Evolutionary conservation across 2,797 vertebrate species (phyloP), one percentile per base, ranked within the genome.

Genomic region (Sebastes jordani): DNA sequence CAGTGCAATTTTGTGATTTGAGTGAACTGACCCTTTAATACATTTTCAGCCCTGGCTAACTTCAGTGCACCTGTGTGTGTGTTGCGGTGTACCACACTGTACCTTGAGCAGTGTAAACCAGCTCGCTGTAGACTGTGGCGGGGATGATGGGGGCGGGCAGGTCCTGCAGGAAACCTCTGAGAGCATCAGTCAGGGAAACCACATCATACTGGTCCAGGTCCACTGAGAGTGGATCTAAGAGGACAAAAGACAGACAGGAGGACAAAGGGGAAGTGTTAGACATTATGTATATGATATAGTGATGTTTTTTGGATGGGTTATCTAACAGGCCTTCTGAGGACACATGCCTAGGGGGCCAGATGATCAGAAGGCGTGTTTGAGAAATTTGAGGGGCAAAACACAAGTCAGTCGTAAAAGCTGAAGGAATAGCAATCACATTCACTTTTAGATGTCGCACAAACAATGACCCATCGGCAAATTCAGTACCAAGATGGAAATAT

Each of bases 41-140:
- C 14, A 4, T 32, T 25, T 25, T 23, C 3, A 38, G 23, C 13
- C 29, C 5, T 18, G 18, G 2, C 59, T 14, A n/a, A 7, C 38
- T 1, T 34, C 27, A 25, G 64, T 32, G 25, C 4, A 38, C 11
- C 4, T 9, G 61, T 52, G 69, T 42, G 38, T 54, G 38, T 20
- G 20, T 60, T 22, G 49, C 8, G 10, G 30, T 32, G 55, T 4
- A 7, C 2, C 23, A 4, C 13, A 11, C 65, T 11, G 80, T 91
- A 95, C 95, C 95, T 93, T 95, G 94, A 85, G 92, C 93, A 5
- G 93, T 93, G 91, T 95, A 94, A 81, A 95, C 90, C 83, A 96
- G 91, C 81, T 95, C 94, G 65, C 92, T 95, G 92, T 95, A 94
- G 88, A 95, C 86, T 0, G 79, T 25, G 29, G 88, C 76, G 7